Evolutionary conservation across 1,140 invertebrate species (phyloP).

Genomic region (Hycleus cichorii): DNA sequence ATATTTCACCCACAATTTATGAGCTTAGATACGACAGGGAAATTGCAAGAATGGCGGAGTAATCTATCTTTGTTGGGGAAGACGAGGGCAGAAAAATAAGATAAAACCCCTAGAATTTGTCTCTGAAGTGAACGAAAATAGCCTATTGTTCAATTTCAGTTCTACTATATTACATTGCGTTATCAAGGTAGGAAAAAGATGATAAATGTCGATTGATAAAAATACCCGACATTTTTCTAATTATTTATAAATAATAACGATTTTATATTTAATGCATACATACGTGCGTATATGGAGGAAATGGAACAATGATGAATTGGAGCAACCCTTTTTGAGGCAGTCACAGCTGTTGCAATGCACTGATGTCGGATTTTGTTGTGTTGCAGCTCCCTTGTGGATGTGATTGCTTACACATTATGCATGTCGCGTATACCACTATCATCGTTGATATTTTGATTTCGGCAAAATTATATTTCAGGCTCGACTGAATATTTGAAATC

Average conservation of each 20-base stretch:
- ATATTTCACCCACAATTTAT: conserved; percentile 46
- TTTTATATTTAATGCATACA: too few species aligned
- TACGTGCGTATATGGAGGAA: not conserved
- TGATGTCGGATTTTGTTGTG: conserved; percentile 18
- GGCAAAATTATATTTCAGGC: conserved; percentile 23
- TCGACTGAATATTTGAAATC: conserved; percentile 9
- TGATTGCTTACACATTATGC: conserved; percentile 43
- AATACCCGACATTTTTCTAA: too few species aligned
- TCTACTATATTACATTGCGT: conserved; percentile 24
- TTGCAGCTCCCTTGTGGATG: conserved; percentile 21
- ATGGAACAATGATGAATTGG: conserved; percentile 36
- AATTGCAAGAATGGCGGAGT: conserved; percentile 47
- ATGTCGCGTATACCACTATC: conserved; percentile 30
- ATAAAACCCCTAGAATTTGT: conserved; percentile 42
- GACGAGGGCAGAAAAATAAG: conserved; percentile 40
- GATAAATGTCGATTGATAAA: conserved; percentile 17
- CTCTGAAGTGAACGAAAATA: conserved; percentile 39
- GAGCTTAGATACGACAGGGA: conserved; percentile 46
- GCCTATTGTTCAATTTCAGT: conserved; percentile 35
- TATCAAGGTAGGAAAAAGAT: not conserved
- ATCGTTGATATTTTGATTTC: conserved; percentile 30
- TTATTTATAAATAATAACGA: too few species aligned
- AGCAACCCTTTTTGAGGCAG: conserved; percentile 26
- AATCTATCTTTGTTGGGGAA: conserved; percentile 43
- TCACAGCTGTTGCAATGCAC: conserved; percentile 31